Base-by-base conservation (phyloP, 2,113 vertebrate genomes). In the human (Homo sapiens) region DNA sequence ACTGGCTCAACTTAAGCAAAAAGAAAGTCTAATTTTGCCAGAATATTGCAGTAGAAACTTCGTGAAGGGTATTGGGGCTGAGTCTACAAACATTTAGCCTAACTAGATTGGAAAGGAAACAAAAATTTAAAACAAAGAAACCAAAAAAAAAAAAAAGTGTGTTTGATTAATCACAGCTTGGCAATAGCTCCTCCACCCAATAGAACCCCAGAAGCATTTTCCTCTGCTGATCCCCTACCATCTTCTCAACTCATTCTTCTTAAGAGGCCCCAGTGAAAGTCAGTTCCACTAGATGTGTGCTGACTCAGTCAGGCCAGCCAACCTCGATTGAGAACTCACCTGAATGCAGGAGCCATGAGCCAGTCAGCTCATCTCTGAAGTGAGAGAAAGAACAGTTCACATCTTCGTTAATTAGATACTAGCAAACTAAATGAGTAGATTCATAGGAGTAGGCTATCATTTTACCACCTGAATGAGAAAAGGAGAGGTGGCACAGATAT, bases 381-480 rank as follows among this genome's bases (percentile, higher is more conserved):
- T 96, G 80, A 96, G 85, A 94, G 94, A 89, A 92, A 85, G 70
- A 95, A 85, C 43, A 35, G 81, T 68, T 78, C 17, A 3, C 40
- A 92, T 79, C 97, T 94, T 80, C 40, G 83, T 87, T 98, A 98
- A 98, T 98, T 98, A 98, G 97, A 98, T 75, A 89, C 89, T 70
- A 97, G 93, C 72, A 32, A 82, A 72, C 66, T 86, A 97, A 98
- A 98, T 97, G 85, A 98, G 93, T 96, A 97, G 97, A 97, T 93
- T 80, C 83, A 43, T 52, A 61, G 52, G 22, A 55, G 43, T 16
- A 98, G 86, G n/a, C 96, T 98, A 94, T 98, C 96, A 96, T 98
- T 98, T 98, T 96, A 94, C 95, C 97, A 89, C 96, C 92, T 94
- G 76, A 93, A 86, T 95, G 86, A 96, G 94, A 96, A 96, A 92